Percentiles rank a stretch among this genome's conserved stretches.
These are phyloP conservation scores for Biston betularia DNA, from an alignment of 2,888 invertebrate species.

Conservation along the genomic window DNA sequence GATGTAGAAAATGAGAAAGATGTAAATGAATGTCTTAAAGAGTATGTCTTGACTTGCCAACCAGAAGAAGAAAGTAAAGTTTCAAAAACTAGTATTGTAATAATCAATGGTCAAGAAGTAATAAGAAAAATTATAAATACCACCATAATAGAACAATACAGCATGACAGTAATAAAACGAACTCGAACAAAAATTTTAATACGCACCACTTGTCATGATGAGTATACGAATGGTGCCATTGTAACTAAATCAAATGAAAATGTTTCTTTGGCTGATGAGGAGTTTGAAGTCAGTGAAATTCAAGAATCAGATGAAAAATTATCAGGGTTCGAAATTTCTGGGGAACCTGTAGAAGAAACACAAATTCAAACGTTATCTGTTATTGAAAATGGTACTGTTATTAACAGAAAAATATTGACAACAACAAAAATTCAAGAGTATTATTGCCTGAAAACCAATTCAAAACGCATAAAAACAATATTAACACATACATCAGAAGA, in stretches of 20 bases:
- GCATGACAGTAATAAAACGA: conserved; percentile 15
- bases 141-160: conserved; percentile 17
- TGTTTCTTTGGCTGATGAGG: conserved; percentile 24
- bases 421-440: conserved; percentile 14
- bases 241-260: conserved; percentile 25
- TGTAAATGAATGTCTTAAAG: conserved; percentile 19
- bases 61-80: conserved; percentile 31
- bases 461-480: conserved; percentile 4
- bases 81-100: conserved; percentile 5
- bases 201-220: conserved; percentile 12
- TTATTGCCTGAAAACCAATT: conserved; percentile 7
- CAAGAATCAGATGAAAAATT: conserved; percentile 1
- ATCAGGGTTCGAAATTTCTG: conserved; percentile 5
- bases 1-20: conserved; percentile 22
- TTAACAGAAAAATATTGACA: conserved; percentile 10
- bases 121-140: conserved; percentile 10
- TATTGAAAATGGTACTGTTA: conserved; percentile 19
- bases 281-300: conserved; percentile 5
- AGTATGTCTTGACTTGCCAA: conserved; percentile 7
- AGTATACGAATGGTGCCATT: conserved; percentile 31
- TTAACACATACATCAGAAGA: conserved; percentile 7
- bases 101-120: conserved; percentile 10
- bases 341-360: conserved; percentile 5
- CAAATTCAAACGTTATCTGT: conserved; percentile 10
- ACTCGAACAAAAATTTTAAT: conserved; percentile 3